Evolutionary conservation across 1,140 invertebrate genomes (phyloP).

Genomic region (Bombus waltoni): DNA sequence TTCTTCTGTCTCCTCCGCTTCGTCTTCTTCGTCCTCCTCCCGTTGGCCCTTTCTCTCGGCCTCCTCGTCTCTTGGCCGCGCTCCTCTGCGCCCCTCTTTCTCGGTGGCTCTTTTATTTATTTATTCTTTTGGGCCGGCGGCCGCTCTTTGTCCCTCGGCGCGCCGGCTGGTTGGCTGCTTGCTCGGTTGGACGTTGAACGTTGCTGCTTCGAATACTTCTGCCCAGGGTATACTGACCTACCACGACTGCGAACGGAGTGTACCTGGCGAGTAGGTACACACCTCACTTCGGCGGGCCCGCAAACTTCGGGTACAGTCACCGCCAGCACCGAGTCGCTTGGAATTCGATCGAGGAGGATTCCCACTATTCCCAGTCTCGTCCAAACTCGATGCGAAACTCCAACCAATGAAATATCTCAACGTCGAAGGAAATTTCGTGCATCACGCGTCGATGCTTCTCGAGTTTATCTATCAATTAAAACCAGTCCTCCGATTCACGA

Average conservation of each 20-base stretch:
- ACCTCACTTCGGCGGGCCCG: slow-evolving; percentile 75
- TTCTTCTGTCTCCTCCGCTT: slow-evolving; percentile 28
- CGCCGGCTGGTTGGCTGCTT: slow-evolving; percentile 62
- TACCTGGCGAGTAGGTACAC: slow-evolving; percentile 67
- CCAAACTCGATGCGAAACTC: too few relatives aligned
- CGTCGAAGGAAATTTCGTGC: background rate
- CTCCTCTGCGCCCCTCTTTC: slow-evolving; percentile 19
- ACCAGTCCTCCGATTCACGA: too few relatives aligned
- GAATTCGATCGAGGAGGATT: background rate
- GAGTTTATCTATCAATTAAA: too few relatives aligned
- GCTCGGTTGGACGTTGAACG: slow-evolving; percentile 66
- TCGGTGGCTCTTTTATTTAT: slow-evolving; percentile 73
- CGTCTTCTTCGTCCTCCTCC: slow-evolving; percentile 15
- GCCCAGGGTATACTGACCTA: slow-evolving; percentile 74
- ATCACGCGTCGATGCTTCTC: too few relatives aligned
- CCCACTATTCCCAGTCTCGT: too few relatives aligned
- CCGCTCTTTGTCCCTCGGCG: slow-evolving; percentile 78
- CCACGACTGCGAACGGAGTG: slow-evolving; percentile 65
- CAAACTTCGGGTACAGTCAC: slow-evolving; percentile 78
- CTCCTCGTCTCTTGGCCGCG: background rate
- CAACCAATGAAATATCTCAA: background rate
- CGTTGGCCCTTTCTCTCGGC: slow-evolving; percentile 25
- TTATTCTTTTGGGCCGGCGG: slow-evolving; percentile 79
- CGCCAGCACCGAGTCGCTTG: slow-evolving; percentile 20
- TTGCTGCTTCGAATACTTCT: slow-evolving; percentile 71